phyloP scores from a whole-genome alignment of 2,888 invertebrate genomes.

The Pollenia angustigena region DNA sequence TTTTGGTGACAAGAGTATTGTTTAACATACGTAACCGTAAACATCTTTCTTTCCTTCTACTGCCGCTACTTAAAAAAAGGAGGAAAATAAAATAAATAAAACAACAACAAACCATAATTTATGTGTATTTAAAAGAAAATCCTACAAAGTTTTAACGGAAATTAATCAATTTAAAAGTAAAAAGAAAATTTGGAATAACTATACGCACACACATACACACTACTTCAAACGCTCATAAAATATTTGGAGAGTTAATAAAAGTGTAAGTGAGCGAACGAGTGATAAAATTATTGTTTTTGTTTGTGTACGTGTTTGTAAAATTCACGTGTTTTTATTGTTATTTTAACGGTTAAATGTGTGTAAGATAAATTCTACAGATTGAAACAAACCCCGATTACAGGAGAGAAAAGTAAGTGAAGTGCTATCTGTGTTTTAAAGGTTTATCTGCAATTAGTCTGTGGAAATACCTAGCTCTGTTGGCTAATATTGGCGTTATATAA shows the following conservation, averaged over 20 bases:
- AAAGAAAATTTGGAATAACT: not conserved
- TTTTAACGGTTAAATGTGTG: conserved; percentile 59
- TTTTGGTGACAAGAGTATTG: conserved; percentile 62
- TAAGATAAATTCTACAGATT: conserved; percentile 5
- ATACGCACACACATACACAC: not conserved
- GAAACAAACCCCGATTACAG: conserved; percentile 21
- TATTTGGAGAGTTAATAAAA: conserved; percentile 9
- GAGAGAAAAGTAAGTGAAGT: not conserved
- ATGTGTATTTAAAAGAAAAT: conserved; percentile 42
- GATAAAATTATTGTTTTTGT: conserved; percentile 22
- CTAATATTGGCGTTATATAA: no score
- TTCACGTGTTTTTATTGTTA: conserved; percentile 53
- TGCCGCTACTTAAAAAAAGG: not conserved
- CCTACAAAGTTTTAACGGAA: conserved; percentile 51
- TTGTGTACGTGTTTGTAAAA: conserved; percentile 10
- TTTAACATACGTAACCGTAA: conserved; percentile 65
- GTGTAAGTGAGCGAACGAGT: conserved; percentile 25
- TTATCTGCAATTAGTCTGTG: no score
- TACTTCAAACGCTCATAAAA: not conserved
- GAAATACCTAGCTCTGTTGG: no score
- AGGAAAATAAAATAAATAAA: conserved; percentile 7
- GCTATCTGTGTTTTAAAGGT: no score
- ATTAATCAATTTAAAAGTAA: conserved; percentile 44
- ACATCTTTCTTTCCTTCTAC: conserved; percentile 46
- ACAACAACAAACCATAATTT: not conserved